Conservation (phyloP, 2,888 invertebrate species). For the Prenolepis imparis region DNA sequence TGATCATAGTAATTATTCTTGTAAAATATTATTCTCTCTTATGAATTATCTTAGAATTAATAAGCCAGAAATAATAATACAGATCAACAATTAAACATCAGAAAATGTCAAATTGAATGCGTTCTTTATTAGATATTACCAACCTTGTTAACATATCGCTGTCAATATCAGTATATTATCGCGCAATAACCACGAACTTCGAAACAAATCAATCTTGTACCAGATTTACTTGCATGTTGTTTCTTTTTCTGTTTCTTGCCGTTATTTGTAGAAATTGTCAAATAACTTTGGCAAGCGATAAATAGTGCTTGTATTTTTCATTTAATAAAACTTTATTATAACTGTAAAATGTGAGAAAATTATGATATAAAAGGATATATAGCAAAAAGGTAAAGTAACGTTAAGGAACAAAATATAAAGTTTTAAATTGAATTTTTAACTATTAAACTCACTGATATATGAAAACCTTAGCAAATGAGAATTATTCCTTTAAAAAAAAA, state of each 20-base stretch:
- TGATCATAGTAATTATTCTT: not conserved
- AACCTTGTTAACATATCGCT: not conserved
- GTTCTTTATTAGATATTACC: not conserved
- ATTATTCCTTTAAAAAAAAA: not conserved
- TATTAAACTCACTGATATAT: not conserved
- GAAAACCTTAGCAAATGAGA: not conserved
- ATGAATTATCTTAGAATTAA: not conserved
- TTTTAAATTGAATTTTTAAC: not conserved
- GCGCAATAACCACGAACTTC: not conserved
- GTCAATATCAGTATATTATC: not conserved
- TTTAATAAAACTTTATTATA: not conserved
- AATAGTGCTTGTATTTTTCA: not conserved
- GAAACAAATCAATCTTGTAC: not conserved
- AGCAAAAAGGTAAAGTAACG: not conserved
- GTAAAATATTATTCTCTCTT: not conserved
- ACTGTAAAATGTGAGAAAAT: not conserved
- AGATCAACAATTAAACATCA: not conserved
- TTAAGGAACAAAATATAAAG: not conserved
- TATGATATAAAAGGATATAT: not conserved
- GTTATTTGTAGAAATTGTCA: not conserved
- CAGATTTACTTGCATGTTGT: not conserved
- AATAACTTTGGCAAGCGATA: not conserved
- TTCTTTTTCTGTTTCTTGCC: not conserved
- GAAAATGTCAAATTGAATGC: not conserved
- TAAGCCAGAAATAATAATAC: not conserved